Base-by-base conservation (phyloP, 2,888 invertebrate species). In the Noctua pronuba region DNA sequence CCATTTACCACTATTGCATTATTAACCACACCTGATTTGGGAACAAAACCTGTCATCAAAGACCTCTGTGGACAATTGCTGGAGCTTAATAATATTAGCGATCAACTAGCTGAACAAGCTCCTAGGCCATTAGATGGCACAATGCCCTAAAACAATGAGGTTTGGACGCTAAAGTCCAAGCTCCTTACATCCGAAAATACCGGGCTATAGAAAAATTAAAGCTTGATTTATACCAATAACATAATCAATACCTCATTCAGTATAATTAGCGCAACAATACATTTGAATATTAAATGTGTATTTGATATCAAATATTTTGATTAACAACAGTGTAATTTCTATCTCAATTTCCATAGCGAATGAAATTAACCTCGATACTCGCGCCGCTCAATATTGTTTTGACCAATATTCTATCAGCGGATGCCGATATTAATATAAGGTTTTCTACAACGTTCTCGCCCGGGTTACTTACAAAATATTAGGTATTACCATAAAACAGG, bases 401-500 rank as follows among this genome's bases (percentile, higher is more conserved):
- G 76, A 76, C 74, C 74, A 82, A 73, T 74, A 86, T 80, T 74
- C 79, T 73, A 85, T 75, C 80, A 82, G 77, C 67, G 21, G 70
- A 72, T 84, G 44, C 72, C 71, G 77, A 87, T 88, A 84, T 82
- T 84, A 80, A 83, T 81, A 84, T 77, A 79, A 76, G 74, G 68
- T 82, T 81, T 74, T 80, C 75, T 67, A 85, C 75, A 77, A 74
- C 80, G 72, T 80, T 78, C 72, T 77, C 79, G 69, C 66, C 52
- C 68, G 79, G 74, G 73, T 84, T 79, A 81, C 82, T 86, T 76
- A 84, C 79, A 85, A 88, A 88, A 89, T 88, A 89, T 85, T 79
- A 81, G 80, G 77, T 81, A 89, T 88, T 90, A 86, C 82, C 89
- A 90, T 89, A 88, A 87, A 88, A 88, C 88, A 86, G 81, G 86